Base-by-base conservation (phyloP, 2,888 invertebrate genomes). In the Piscicola geometra region DNA sequence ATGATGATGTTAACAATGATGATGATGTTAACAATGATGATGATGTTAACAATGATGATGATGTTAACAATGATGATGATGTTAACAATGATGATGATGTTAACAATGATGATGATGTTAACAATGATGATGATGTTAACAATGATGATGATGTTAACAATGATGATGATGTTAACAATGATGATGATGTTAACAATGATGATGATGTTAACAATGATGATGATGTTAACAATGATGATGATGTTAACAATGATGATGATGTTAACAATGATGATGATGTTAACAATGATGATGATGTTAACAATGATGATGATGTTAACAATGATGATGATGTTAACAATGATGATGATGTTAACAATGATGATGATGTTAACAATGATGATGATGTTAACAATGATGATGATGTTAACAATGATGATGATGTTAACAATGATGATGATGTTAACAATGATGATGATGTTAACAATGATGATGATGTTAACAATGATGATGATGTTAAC, bases 141-240 rank as follows among this genome's bases (percentile, higher is more conserved):
- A 0, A 75, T 69, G 32, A 69, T 69, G 74, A 75, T 69, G 32
- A 75, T 75, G 32, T 70, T 75, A 21, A 69, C 50, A 35, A 75
- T 75, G 32, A 75, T 75, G 33, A 75, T 70, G 32, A 69, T 75
- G 32, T 70, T 73, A 47, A 75, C 5, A 32, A 71, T 56, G 52
- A 71, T 71, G 52, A 69, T 56, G 56, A 75, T 52, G 69, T 69
- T 56, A 33, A 75, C 52, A 36, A 69, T 35, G 50, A 75, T 50
- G 56, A 75, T 32, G 50, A 75, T 68, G 69, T 69, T 69, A 52
- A 75, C 69, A 52, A 75, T 69, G 69, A 75, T 75, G 69, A 75
- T 69, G 69, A 75, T 69, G 69, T 69, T 75, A 52, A 75, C 50
- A 52, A 75, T 75, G 69, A 75, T 69, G 69, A 75, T 75, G 69